Conservation (phyloP, 30 jellyfish, hydroid and myxozoan species). For the Hydractinia symbiolongicarpus region DNA sequence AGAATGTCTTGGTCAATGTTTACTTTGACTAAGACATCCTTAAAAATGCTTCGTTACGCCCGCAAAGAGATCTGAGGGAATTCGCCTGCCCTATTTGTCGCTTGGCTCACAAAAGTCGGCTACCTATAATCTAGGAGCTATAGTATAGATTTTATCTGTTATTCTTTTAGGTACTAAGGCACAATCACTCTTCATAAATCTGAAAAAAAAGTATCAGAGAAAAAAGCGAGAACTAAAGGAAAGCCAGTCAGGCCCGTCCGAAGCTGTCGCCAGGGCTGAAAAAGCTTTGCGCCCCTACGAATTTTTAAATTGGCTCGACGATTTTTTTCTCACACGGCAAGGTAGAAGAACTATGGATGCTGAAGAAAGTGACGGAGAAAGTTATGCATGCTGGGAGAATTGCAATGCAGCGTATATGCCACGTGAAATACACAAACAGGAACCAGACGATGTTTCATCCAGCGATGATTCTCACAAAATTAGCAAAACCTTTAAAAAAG, state of each 20-base stretch:
- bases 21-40: too few species aligned
- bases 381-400: background rate
- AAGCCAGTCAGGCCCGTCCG: background rate
- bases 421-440: background rate
- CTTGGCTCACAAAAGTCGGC: too few species aligned
- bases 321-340: background rate
- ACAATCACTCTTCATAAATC: too few species aligned
- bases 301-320: conserved; percentile 4
- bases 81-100: too few species aligned
- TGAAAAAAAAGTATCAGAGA: too few species aligned
- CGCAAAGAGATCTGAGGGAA: too few species aligned
- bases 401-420: background rate
- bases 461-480: background rate
- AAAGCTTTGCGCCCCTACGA: background rate
- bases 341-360: background rate
- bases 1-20: too few species aligned
- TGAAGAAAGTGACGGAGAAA: background rate
- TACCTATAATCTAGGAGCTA: too few species aligned
- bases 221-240: too few species aligned
- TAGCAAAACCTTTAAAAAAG: background rate
- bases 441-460: background rate
- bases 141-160: too few species aligned
- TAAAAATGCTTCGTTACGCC: too few species aligned
- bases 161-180: too few species aligned
- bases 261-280: background rate